These are phyloP conservation scores for Brachynemurus nebulosus DNA, from an alignment of 2,888 invertebrate genomes.

Conservation along the genomic window DNA sequence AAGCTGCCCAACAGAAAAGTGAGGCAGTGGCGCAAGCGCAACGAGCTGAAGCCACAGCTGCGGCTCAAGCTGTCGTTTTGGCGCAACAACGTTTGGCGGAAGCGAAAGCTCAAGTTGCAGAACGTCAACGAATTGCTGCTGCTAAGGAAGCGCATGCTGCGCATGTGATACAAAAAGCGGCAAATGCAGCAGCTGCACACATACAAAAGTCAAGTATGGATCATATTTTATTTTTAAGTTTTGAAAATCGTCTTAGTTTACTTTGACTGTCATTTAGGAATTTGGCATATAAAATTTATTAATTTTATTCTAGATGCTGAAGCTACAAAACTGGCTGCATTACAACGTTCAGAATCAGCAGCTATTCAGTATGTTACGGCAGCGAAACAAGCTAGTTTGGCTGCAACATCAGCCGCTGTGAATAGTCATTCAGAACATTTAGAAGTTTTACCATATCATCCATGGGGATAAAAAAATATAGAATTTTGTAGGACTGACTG, in stretches of 20 bases:
- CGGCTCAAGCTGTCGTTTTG: slow-evolving; percentile 48
- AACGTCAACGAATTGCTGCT: slow-evolving; percentile 57
- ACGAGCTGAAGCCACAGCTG: slow-evolving; percentile 49
- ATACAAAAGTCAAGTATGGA: slow-evolving; percentile 45
- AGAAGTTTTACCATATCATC: neutral
- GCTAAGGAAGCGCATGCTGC: slow-evolving; percentile 61
- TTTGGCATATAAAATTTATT: neutral
- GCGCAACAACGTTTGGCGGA: slow-evolving; percentile 57
- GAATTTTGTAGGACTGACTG: no score
- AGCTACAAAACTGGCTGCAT: slow-evolving; percentile 43
- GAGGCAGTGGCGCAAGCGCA: slow-evolving; percentile 54
- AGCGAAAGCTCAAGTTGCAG: slow-evolving; percentile 54
- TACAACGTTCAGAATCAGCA: slow-evolving; percentile 41
- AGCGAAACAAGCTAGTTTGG: slow-evolving; percentile 42
- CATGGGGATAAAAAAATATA: slow-evolving; percentile 5
- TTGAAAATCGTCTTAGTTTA: neutral
- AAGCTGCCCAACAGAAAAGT: slow-evolving; percentile 29
- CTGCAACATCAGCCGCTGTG: slow-evolving; percentile 27
- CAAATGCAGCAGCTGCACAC: slow-evolving; percentile 53
- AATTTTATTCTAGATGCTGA: slow-evolving; percentile 34
- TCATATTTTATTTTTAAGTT: neutral
- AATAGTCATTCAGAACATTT: slow-evolving; percentile 23
- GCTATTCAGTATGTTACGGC: slow-evolving; percentile 43
- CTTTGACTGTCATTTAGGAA: neutral
- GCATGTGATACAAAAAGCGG: slow-evolving; percentile 52